Conservation (phyloP, 2,888 invertebrate species). For the Diogma glabrata region DNA sequence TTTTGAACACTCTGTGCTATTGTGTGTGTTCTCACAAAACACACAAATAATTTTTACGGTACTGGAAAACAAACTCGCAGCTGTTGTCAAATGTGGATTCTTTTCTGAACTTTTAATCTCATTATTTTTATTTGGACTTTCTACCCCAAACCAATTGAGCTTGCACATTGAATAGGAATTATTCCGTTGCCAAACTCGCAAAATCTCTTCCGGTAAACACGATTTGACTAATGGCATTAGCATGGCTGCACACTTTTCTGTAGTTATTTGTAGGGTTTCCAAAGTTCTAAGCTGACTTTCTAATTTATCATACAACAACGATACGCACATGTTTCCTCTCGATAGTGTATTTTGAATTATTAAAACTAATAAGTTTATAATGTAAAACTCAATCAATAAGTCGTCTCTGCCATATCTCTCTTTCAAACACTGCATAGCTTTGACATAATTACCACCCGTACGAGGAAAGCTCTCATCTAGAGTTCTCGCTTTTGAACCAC, state of each 20-base stretch:
- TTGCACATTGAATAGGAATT: neutral
- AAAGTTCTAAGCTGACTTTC: conserved; percentile 5
- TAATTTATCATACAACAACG: conserved; percentile 1
- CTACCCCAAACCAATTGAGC: neutral
- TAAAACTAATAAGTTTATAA: conserved; percentile 21
- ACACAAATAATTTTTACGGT: neutral
- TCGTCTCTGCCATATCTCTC: conserved; percentile 19
- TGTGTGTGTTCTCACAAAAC: neutral
- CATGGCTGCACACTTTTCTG: neutral
- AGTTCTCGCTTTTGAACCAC: conserved; percentile 16
- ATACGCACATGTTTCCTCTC: conserved; percentile 1
- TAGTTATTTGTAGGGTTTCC: neutral
- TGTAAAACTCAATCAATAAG: conserved; percentile 22
- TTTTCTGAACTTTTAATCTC: too few species aligned
- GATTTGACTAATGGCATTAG: conserved; percentile 22
- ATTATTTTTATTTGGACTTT: too few species aligned
- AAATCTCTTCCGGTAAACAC: conserved; percentile 22
- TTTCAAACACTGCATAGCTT: conserved; percentile 21
- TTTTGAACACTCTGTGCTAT: neutral
- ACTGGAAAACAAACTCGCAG: neutral
- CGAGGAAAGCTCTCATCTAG: conserved; percentile 20
- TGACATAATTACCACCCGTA: conserved; percentile 22
- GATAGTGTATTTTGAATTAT: conserved; percentile 20
- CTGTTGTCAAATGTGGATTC: too few species aligned
- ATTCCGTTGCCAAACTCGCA: conserved; percentile 20